Base-by-base conservation (phyloP, 2,797 vertebrate genomes). In the Sternarchorhynchus goeldii region DNA sequence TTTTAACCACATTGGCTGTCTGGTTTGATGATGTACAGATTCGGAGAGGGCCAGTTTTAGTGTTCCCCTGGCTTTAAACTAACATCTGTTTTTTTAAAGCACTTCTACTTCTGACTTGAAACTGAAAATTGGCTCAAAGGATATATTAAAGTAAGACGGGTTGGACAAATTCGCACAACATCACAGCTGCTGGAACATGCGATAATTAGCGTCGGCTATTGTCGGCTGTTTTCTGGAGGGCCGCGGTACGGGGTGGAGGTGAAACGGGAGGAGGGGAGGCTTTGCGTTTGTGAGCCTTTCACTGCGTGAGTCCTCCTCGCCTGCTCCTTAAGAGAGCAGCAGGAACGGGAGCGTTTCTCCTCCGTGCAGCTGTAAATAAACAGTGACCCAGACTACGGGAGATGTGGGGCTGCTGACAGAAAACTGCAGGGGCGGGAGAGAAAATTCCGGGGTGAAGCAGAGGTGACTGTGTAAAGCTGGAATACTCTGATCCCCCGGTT, bases 1-100 rank as follows among this genome's bases (percentile, higher is more conserved):
- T 70, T 77, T 79, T 74, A 53, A 76, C 70, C 68, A 79, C 80
- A 77, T 80, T 60, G 34, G 71, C 63, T 62, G 74, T 82, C 77
- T 68, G 25, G 70, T 71, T 77, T 83, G 80, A 85, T 79, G 80
- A 71, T 81, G 62, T 65, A 60, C 84, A 83, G 84, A 78, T 50
- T 63, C 72, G 75, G 34, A 53, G 25, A 57, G 56, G 66, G 73
- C 73, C 79, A 10, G 53, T 45, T 63, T 78, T 34, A 25, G 45
- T 34, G 31, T 65, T 71, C 80, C 67, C 75, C 6, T 60, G 36
- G 62, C 73, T 80, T 64, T 34, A 57, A 77, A 41, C 64, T 34
- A 72, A 78, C 80, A 80, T 82, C 75, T 80, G 80, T 73, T 80
- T 84, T 81, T 63, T 66, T 50, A 25, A 73, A 57, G 72, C 56